Percentiles rank a stretch among this genome's conserved stretches.
Evolutionary conservation across 2,888 invertebrate genomes (phyloP).

Genomic region (Venusia cambrica): DNA sequence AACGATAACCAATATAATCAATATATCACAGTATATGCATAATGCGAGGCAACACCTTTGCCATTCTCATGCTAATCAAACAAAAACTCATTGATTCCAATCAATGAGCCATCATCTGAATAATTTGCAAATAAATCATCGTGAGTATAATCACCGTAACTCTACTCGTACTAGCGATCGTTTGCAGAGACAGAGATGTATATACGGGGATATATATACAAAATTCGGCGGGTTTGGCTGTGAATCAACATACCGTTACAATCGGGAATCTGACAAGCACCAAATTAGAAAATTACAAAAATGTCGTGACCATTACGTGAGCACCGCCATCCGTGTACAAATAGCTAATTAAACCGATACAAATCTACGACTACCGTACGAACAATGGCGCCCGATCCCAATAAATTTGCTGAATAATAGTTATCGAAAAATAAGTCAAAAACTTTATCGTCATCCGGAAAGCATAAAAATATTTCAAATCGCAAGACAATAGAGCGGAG

Average conservation of each 20-base stretch:
- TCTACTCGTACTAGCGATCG: conserved; percentile 38
- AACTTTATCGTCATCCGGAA: conserved; percentile 76
- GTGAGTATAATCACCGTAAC: conserved; percentile 47
- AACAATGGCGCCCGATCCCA: conserved; percentile 48
- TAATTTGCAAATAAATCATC: conserved; percentile 66
- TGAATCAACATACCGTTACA: conserved; percentile 21
- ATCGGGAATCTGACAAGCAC: conserved; percentile 40
- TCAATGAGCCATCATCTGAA: conserved; percentile 57
- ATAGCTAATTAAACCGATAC: conserved; percentile 54
- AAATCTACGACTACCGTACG: conserved; percentile 36
- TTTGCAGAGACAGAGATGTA: conserved; percentile 28
- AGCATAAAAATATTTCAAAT: conserved; percentile 79
- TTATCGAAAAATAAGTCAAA: conserved; percentile 74
- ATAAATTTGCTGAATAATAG: conserved; percentile 79
- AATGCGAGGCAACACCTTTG: conserved; percentile 37
- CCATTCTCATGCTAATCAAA: conserved; percentile 64
- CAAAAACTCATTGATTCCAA: conserved; percentile 57
- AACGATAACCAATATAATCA: conserved; percentile 37
- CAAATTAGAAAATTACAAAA: conserved; percentile 44
- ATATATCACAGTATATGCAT: conserved; percentile 39
- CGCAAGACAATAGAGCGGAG: conserved; percentile 73
- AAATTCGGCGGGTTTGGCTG: conserved; percentile 7
- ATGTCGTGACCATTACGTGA: conserved; percentile 48
- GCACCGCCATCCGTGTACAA: conserved; percentile 58
- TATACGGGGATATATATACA: conserved; percentile 3